Evolutionary conservation across 1,140 invertebrate species (phyloP), one percentile per base, ranked within the genome.

Genomic region (Chironomus tepperi): DNA sequence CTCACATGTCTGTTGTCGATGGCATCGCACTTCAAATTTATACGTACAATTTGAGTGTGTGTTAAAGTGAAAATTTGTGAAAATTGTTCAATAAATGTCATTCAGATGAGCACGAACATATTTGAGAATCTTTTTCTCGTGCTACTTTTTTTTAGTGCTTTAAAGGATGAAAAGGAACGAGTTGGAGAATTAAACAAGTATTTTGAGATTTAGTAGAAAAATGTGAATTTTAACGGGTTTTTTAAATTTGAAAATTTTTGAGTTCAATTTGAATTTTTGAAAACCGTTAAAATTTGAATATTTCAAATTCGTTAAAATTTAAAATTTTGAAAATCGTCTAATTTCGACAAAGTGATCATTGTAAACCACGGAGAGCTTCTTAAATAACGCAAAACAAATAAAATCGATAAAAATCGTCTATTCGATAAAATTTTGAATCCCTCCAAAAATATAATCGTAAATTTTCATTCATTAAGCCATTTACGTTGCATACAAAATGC

Each of bases 21-120:
- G 47, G 12, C 9, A 57, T 57, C 9, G 12, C 47, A 57, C 12
- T 34, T 34, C 24, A 34, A 34, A 34, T 34, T 34, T 34, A 10
- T 57, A 57, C 47, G 43, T 47, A 47, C 12, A 57, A 57, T 57
- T n/a, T 57, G 24, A 34, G 24, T 57, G n/a, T 57, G 12, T 47
- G 12, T 57, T 57, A 57, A 57, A 57, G 47, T 57, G 47, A 57
- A 57, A 57, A 57, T 57, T 57, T 57, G 47, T 57, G 47, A 57
- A 57, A 57, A 57, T 57, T 57, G 47, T 57, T 57, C 47, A 57
- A 57, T 57, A 57, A 57, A 57, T 57, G 47, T 57, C 47, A 57
- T 57, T 15, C 47, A 57, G 12, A 57, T n/a, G 47, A 57, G 47
- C 12, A n/a, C 3, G 12, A 57, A 57, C 12, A 15, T n/a, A 57